A percentile compares a stretch with the other conserved stretches of the same genome.
phyloP scores from a whole-genome alignment of 1,140 invertebrate species.

The Cydia strobilella region DNA sequence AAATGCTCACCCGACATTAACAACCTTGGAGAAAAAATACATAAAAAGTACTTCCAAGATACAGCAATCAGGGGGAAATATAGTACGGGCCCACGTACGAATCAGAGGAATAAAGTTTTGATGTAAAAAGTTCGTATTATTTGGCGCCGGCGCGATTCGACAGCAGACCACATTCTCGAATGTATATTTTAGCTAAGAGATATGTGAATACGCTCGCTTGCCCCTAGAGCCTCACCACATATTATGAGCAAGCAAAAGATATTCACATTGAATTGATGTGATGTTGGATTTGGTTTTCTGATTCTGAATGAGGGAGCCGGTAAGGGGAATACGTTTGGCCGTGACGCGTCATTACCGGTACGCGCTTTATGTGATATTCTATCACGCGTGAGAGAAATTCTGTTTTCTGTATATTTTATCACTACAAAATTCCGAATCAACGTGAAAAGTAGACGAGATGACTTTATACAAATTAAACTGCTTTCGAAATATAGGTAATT shows the following conservation, averaged over 20 bases:
- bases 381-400: slow-evolving; percentile 1
- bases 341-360: slow-evolving; percentile 26
- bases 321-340: slow-evolving; percentile 20
- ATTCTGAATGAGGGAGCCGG: not conserved
- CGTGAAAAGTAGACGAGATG: not conserved
- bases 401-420: slow-evolving; percentile 6
- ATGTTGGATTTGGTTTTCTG: not conserved
- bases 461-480: not conserved
- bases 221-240: not conserved
- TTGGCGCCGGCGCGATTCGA: not conserved
- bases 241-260: not conserved
- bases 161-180: not conserved
- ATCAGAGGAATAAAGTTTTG: slow-evolving; percentile 36
- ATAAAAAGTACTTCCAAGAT: slow-evolving; percentile 23
- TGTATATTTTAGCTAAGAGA: not conserved
- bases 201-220: not conserved
- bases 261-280: not conserved
- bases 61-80: slow-evolving; percentile 35
- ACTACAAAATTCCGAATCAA: not conserved
- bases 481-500: too few species aligned
- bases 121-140: slow-evolving; percentile 38
- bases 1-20: slow-evolving; percentile 28
- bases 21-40: slow-evolving; percentile 21
- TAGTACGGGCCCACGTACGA: slow-evolving; percentile 33
- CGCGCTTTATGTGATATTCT: slow-evolving; percentile 23